A percentile compares a stretch with the other conserved stretches of the same genome.
phyloP scores from a whole-genome alignment of 2,797 vertebrate genomes.

The Pempheris klunzingeri region DNA sequence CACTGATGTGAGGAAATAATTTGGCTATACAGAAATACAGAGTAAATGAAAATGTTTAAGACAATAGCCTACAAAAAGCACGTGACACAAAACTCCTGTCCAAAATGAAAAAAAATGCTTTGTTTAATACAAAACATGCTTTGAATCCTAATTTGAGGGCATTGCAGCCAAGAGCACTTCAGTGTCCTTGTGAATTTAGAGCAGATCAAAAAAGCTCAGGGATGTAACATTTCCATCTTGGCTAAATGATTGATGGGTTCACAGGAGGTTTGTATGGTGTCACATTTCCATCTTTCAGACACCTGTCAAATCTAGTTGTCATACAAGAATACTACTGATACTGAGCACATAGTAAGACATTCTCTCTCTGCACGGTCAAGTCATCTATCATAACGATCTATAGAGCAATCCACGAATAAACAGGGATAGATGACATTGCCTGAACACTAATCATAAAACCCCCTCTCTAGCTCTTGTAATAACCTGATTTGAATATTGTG shows the following conservation, averaged over 20 bases:
- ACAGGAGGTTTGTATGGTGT: slow-evolving; percentile 73
- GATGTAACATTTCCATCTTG: slow-evolving; percentile 73
- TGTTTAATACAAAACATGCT: slow-evolving; percentile 50
- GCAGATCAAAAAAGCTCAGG: slow-evolving; percentile 62
- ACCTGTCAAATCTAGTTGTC: slow-evolving; percentile 81
- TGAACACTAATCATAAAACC: slow-evolving; percentile 65
- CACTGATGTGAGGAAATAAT: slow-evolving; percentile 1
- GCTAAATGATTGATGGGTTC: slow-evolving; percentile 81
- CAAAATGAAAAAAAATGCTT: slow-evolving; percentile 20
- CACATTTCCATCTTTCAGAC: slow-evolving; percentile 82
- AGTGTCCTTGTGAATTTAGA: slow-evolving; percentile 73
- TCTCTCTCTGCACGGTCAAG: slow-evolving; percentile 50
- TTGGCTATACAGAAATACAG: slow-evolving; percentile 10
- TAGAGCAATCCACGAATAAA: slow-evolving; percentile 65
- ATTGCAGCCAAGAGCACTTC: slow-evolving; percentile 52
- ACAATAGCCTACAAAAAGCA: neutral
- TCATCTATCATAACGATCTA: slow-evolving; percentile 67
- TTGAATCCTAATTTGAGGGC: slow-evolving; percentile 64
- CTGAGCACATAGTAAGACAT: slow-evolving; percentile 61
- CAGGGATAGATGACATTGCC: slow-evolving; percentile 55
- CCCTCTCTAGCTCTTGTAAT: slow-evolving; percentile 52
- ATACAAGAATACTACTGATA: slow-evolving; percentile 68
- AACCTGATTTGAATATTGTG: slow-evolving; percentile 52
- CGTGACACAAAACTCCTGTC: slow-evolving; percentile 16
- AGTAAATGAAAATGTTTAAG: slow-evolving; percentile 8